Percentiles rank a stretch among this genome's conserved stretches.
Evolutionary conservation across 1,140 invertebrate genomes (phyloP).

Genomic region (Solenopsis fugax): DNA sequence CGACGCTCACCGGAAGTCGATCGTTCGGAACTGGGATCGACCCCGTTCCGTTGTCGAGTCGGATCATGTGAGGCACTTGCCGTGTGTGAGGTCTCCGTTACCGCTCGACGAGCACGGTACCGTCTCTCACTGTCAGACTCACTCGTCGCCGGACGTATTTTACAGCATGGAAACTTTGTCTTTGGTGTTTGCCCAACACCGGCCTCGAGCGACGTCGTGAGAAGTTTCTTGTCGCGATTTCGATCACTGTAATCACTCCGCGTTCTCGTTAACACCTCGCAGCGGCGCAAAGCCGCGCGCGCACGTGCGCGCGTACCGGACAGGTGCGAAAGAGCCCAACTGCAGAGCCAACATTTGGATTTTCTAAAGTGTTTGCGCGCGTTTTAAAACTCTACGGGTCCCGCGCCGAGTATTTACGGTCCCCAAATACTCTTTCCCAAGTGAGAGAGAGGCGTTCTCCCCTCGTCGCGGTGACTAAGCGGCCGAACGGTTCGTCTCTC

Average conservation of each 20-base stretch:
- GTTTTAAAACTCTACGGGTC: conserved; percentile 58
- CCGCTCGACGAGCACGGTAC: background rate
- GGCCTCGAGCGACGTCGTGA: conserved; percentile 23
- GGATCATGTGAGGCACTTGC: conserved; percentile 44
- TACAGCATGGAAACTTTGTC: background rate
- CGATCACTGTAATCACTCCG: conserved; percentile 50
- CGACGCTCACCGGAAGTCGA: conserved; percentile 56
- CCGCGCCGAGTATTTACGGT: conserved; percentile 63
- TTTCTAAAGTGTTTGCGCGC: conserved; percentile 72
- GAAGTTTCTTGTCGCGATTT: conserved; percentile 36
- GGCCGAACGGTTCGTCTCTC: conserved; percentile 1
- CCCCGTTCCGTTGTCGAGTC: conserved; percentile 63
- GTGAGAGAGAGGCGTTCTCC: conserved; percentile 10
- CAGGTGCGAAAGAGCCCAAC: conserved; percentile 71
- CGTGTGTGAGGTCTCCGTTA: conserved; percentile 4
- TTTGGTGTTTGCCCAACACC: conserved; percentile 25
- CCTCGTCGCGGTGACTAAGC: conserved; percentile 66
- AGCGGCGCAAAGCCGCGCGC: conserved; percentile 45
- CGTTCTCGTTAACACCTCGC: conserved; percentile 37
- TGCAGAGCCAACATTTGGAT: conserved; percentile 71
- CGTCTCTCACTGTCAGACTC: background rate
- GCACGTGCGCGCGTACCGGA: conserved; percentile 10
- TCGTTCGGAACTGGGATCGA: conserved; percentile 59
- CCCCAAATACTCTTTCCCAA: conserved; percentile 65
- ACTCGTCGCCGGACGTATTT: background rate